Conservation (phyloP, 37 sponge, comb jelly and placozoan genomes). For the Eunapius fragilis region DNA sequence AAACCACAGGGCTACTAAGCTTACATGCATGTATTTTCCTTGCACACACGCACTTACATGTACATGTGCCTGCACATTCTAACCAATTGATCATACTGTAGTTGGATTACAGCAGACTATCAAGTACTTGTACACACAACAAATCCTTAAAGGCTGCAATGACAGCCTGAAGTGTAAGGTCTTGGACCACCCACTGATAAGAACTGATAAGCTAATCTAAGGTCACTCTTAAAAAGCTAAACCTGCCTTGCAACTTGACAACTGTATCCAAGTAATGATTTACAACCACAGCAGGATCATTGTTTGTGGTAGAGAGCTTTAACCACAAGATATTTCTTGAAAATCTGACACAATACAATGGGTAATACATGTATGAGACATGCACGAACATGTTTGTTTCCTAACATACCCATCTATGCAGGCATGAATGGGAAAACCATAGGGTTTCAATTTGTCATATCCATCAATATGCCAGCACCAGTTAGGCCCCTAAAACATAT, state of each 20-base stretch:
- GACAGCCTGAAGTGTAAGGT: too few relatives aligned
- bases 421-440: constrained; percentile 25
- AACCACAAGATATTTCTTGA: constrained; percentile 54
- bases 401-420: constrained; percentile 44
- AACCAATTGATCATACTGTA: too few relatives aligned
- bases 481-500: constrained; percentile 23
- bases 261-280: constrained; percentile 39
- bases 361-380: neutral
- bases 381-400: neutral
- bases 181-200: too few relatives aligned
- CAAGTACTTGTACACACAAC: neutral
- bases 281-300: constrained; percentile 28
- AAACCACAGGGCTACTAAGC: too few relatives aligned
- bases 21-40: too few relatives aligned
- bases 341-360: constrained; percentile 19
- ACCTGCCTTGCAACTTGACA: constrained; percentile 11
- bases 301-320: constrained; percentile 30
- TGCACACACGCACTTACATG: too few relatives aligned
- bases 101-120: too few relatives aligned
- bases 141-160: neutral
- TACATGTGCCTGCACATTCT: too few relatives aligned
- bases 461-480: constrained; percentile 30
- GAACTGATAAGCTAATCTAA: too few relatives aligned
- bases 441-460: constrained; percentile 23
- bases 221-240: too few relatives aligned